Evolutionary conservation across 2,797 vertebrate species (phyloP), one percentile per base, ranked within the genome.

Genomic region (Sebastes jordani): DNA sequence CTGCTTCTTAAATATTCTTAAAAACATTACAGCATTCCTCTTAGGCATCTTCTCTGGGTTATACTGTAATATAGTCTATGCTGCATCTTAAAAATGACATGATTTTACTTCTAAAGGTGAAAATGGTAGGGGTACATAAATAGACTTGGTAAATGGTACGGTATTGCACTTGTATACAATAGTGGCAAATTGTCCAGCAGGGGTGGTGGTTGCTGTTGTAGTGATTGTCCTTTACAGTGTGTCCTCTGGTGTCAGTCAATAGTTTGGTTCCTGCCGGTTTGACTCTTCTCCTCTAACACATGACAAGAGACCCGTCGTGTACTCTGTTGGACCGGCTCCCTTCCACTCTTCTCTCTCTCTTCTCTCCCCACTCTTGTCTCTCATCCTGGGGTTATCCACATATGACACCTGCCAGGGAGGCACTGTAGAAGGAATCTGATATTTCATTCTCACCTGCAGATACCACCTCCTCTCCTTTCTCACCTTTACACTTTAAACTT

Each of bases 181-280:
- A 29, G 42, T 2, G 23, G 23, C 4, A 14, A 29, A 54, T 46
- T 49, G 30, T 59, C 11, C 56, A 30, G 54, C 75, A 22, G 68
- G 16, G 69, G 36, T 63, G 71, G 38, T 7, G n/a, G 55, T 58
- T 23, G 73, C 46, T 49, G 46, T n/a, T 70, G 60, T 78, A 65
- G 11, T 11, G 60, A 32, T 81, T 49, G 92, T 91, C 94, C 88
- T 91, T 18, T 84, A 69, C 66, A 6, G n/a, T 13, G 38, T 74
- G 93, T 92, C 93, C 93, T 94, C 92, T 92, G 88, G 71, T 87
- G 90, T 91, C 90, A 90, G 78, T 93, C 91, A 91, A 71, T 83
- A 72, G 76, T 85, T 88, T 71, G 84, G 59, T 80, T 86, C 89
- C 91, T 71, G 88, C 77, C 70, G 92, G 74, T 93, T 85, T 85